Evolutionary conservation across 1,140 invertebrate species (phyloP), one percentile per base, ranked within the genome.

Genomic region (Periplaneta americana): DNA sequence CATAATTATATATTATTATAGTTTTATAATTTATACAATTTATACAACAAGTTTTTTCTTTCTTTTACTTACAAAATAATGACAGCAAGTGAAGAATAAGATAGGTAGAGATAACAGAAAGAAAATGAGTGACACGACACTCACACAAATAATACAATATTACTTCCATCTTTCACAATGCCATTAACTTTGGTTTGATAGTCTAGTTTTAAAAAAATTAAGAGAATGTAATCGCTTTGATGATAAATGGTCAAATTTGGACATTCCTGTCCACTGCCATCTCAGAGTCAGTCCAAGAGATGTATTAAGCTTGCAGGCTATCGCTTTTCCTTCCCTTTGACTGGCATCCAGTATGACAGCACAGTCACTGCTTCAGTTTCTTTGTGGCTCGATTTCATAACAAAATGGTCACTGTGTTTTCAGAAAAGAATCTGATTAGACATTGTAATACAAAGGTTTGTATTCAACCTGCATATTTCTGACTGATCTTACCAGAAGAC

Each of bases 11-110:
- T 80, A 33, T 80, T 74, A 80, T 31, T 34, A 39, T 31, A 34
- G 66, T 74, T 57, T 66, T 28, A 80, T 80, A 80, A 80, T 80
- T 80, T 80, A 80, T 80, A 80, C 79, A 80, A 74, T 74, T 48
- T 80, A 28, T 80, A 74, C 39, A 57, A 80, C 66, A 57, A 28
- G 48, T 28, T 66, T 66, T 28, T 66, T n/a, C 10, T 6, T 74
- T 80, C 10, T 6, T 74, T 80, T 80, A 80, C 32, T 34, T 80
- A 80, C 79, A 80, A 80, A 80, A 80, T n/a, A 66, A 66, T n/a
- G 35, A 77, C 32, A 77, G 32, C 6, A 77, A 9, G 31, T 18
- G 75, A 77, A 36, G 35, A 28, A 17, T 17, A 28, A 66, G n/a
- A 28, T 66, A 28, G 57, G 31, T 77, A 77, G 6, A 77, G 32